phyloP scores from a whole-genome alignment of 1,140 invertebrate species.

The Eumeta japonica region DNA sequence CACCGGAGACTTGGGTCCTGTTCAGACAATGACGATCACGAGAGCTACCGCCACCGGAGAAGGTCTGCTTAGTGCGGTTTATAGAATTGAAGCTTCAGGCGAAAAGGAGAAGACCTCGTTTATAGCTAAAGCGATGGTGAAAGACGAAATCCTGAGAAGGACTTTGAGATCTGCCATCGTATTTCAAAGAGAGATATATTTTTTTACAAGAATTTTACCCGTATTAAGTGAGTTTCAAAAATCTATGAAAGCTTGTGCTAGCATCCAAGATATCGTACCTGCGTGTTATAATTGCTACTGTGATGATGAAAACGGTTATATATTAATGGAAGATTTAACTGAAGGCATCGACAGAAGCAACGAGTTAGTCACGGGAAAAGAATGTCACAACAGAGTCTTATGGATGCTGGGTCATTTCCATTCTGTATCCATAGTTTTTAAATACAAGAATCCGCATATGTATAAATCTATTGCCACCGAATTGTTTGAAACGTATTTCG shows the following conservation, averaged over 20 bases:
- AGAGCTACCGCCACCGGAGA: constrained; percentile 22
- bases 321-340: constrained; percentile 23
- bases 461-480: constrained; percentile 16
- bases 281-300: constrained; percentile 16
- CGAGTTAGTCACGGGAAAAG: constrained; percentile 9
- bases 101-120: constrained; percentile 12
- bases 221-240: constrained; percentile 15
- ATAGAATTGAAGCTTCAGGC: constrained; percentile 17
- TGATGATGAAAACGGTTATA: constrained; percentile 21
- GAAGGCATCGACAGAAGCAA: constrained; percentile 14
- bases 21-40: constrained; percentile 13
- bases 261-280: constrained; percentile 17
- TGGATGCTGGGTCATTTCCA: constrained; percentile 24
- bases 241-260: constrained; percentile 17
- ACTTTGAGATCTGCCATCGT: constrained; percentile 14
- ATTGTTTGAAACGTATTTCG: constrained; percentile 22
- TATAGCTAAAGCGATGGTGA: constrained; percentile 19
- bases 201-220: constrained; percentile 20
- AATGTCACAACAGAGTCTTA: constrained; percentile 16
- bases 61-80: constrained; percentile 22
- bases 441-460: constrained; percentile 15
- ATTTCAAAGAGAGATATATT: constrained; percentile 20
- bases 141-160: constrained; percentile 15
- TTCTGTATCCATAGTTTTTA: constrained; percentile 21
- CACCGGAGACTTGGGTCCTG: constrained; percentile 14